Evolutionary conservation across 2,797 vertebrate genomes (phyloP).

Genomic region (Oophaga sylvatica): DNA sequence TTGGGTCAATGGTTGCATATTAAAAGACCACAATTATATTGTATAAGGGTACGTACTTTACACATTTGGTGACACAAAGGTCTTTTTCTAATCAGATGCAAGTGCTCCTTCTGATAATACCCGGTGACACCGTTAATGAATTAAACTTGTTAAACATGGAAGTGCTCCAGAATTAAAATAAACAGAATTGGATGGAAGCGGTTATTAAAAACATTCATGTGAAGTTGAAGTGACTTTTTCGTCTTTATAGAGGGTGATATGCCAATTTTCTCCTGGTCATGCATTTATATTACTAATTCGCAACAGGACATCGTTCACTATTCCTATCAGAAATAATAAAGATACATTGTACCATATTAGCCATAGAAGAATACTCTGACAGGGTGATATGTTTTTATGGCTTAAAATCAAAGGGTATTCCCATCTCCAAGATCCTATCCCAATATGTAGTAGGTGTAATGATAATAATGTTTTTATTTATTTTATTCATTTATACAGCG

Average conservation of each 20-base stretch:
- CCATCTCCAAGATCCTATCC: no score
- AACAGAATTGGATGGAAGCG: constrained; percentile 73
- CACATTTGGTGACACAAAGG: constrained; percentile 81
- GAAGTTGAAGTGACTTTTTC: constrained; percentile 52
- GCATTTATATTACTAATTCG: constrained; percentile 5
- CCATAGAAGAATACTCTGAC: background rate
- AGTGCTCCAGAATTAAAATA: constrained; percentile 82
- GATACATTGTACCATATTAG: background rate
- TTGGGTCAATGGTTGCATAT: constrained; percentile 92
- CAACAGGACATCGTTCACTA: background rate
- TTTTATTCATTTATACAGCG: no score
- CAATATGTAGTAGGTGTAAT: no score
- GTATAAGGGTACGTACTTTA: constrained; percentile 85
- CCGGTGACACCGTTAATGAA: constrained; percentile 84
- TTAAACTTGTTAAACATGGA: constrained; percentile 82
- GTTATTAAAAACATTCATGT: constrained; percentile 25
- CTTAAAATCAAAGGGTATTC: background rate
- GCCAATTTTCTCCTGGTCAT: background rate
- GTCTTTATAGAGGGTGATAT: constrained; percentile 4
- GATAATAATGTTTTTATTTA: no score
- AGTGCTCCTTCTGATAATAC: constrained; percentile 77
- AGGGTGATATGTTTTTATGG: background rate
- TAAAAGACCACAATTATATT: constrained; percentile 91
- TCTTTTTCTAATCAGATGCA: constrained; percentile 84
- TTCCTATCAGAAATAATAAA: background rate